A percentile compares a stretch with the other conserved stretches of the same genome.
Evolutionary conservation across 2,888 invertebrate genomes (phyloP).

Genomic region (Griposia aprilina): DNA sequence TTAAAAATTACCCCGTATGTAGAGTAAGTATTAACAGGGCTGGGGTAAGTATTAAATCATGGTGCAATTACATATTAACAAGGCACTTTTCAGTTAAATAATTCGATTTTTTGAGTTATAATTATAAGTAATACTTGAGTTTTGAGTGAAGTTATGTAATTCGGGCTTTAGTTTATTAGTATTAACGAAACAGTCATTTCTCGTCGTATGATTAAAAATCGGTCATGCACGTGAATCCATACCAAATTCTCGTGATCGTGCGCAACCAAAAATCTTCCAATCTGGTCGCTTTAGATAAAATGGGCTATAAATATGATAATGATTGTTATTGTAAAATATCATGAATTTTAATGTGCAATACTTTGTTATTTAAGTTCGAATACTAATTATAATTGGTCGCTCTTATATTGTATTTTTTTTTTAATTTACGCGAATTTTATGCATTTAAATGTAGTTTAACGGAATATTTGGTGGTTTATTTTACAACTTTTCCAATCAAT

Average conservation of each 20-base stretch:
- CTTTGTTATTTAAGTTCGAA: conserved; percentile 49
- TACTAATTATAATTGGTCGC: conserved; percentile 56
- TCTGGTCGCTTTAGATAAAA: conserved; percentile 21
- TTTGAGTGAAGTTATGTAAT: not conserved
- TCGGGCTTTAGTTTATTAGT: not conserved
- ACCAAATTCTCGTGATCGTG: not conserved
- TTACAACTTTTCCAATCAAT: conserved; percentile 22
- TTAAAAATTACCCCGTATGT: too few species aligned
- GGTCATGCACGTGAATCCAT: not conserved
- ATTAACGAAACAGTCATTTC: not conserved
- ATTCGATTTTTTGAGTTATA: not conserved
- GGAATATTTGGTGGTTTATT: conserved; percentile 33
- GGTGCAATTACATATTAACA: too few species aligned
- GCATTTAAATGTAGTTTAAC: conserved; percentile 20
- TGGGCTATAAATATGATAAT: conserved; percentile 55
- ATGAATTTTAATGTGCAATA: conserved; percentile 53
- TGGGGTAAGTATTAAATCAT: too few species aligned
- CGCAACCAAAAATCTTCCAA: conserved; percentile 7
- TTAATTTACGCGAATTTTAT: conserved; percentile 54
- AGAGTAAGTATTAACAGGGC: too few species aligned
- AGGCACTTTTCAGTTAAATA: too few species aligned
- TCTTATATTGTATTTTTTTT: conserved; percentile 32
- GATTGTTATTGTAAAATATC: conserved; percentile 39
- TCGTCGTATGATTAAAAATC: not conserved
- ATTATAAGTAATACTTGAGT: not conserved